Evolutionary conservation across 2,113 vertebrate genomes (phyloP).

Genomic region (Patagioenas fasciata): DNA sequence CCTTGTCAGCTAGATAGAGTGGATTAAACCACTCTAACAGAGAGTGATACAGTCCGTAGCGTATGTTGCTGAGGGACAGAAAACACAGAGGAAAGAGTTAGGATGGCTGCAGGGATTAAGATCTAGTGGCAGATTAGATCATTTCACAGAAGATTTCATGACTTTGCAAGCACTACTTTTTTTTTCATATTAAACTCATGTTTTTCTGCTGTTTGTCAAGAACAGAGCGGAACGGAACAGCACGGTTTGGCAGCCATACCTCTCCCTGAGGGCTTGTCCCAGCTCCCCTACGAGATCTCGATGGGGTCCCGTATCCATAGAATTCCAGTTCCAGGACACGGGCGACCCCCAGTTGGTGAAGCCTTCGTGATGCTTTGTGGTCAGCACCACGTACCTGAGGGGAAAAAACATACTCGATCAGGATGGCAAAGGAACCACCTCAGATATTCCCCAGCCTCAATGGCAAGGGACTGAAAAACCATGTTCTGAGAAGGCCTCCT

Average conservation of each 20-base stretch:
- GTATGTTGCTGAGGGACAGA: conserved; percentile 80
- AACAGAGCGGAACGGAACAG: not conserved
- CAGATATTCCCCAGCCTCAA: too few species aligned
- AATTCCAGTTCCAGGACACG: conserved; percentile 96
- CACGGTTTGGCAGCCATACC: conserved; percentile 56
- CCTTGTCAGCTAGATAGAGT: conserved; percentile 89
- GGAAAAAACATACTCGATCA: not conserved
- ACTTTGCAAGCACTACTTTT: not conserved
- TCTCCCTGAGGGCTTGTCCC: conserved; percentile 83
- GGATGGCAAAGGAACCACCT: not conserved
- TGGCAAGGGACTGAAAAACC: not conserved
- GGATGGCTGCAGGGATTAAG: not conserved
- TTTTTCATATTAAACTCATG: not conserved
- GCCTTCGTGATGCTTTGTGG: conserved; percentile 94
- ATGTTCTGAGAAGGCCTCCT: not conserved
- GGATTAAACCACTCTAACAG: conserved; percentile 95
- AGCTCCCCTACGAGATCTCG: conserved; percentile 90
- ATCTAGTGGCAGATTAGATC: not conserved
- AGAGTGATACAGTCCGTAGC: conserved; percentile 91
- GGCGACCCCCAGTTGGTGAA: conserved; percentile 92
- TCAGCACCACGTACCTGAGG: conserved; percentile 92
- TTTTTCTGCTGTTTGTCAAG: not conserved
- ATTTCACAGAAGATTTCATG: not conserved
- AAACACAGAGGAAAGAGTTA: not conserved
- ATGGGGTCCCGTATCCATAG: conserved; percentile 86